Evolutionary conservation across 2,888 invertebrate genomes (phyloP).

Genomic region (Aleiodes alternator): DNA sequence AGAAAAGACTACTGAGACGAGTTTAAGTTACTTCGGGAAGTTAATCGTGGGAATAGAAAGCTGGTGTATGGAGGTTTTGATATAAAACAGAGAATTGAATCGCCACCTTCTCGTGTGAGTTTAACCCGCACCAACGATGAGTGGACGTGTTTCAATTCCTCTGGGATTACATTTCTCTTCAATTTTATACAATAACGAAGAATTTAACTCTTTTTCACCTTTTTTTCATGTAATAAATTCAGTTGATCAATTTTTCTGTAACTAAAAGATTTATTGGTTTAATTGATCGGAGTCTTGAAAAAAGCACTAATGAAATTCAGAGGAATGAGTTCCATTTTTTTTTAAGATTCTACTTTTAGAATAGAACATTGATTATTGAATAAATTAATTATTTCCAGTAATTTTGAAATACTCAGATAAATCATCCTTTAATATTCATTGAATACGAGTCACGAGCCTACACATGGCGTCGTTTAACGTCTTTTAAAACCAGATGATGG

Average conservation of each 20-base stretch:
- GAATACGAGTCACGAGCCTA: slow-evolving; percentile 27
- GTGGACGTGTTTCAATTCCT: slow-evolving; percentile 36
- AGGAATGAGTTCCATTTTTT: no score
- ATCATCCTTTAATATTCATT: slow-evolving; percentile 19
- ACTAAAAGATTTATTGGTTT: no score
- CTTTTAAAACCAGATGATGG: slow-evolving; percentile 36
- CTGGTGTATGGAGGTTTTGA: slow-evolving; percentile 39
- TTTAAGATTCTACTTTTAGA: no score
- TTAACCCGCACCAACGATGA: slow-evolving; percentile 32
- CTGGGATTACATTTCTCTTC: slow-evolving; percentile 19
- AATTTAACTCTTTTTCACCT: neutral
- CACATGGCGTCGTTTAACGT: slow-evolving; percentile 42
- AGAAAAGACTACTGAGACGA: slow-evolving; percentile 23
- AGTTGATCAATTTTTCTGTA: neutral
- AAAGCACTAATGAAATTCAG: no score
- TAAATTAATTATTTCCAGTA: slow-evolving; percentile 3
- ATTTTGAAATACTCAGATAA: neutral
- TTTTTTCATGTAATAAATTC: neutral
- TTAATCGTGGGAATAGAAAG: slow-evolving; percentile 70
- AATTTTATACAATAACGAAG: slow-evolving; percentile 25
- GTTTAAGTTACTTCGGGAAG: slow-evolving; percentile 32
- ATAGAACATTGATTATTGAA: no score
- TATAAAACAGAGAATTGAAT: slow-evolving; percentile 28
- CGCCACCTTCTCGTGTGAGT: slow-evolving; percentile 35
- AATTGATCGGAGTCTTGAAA: no score